phyloP scores from a whole-genome alignment of 2,113 vertebrate genomes.

The Bos indicus region DNA sequence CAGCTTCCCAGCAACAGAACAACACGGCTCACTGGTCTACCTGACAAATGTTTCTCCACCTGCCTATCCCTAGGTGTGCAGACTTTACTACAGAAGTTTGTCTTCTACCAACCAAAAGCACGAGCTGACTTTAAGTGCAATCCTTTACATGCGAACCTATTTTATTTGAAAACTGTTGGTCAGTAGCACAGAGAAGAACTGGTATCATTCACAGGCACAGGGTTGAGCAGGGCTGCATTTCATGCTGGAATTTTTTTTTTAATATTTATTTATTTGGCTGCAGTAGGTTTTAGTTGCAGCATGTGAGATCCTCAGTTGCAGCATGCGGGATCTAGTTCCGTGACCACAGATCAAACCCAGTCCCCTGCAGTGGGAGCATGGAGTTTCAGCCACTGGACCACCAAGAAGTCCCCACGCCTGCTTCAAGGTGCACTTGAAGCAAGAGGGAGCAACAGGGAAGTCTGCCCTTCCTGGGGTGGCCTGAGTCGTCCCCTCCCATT shows the following conservation, averaged over 20 bases:
- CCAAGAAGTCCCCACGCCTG: rapidly evolving
- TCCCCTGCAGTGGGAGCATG: not conserved
- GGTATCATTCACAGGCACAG: not conserved
- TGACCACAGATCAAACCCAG: not conserved
- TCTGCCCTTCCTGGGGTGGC: not conserved
- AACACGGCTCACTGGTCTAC: not conserved
- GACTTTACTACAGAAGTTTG: not conserved
- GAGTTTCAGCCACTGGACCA: not conserved
- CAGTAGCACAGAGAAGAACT: not conserved
- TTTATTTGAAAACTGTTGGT: not conserved
- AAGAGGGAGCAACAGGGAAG: not conserved
- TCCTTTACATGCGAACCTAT: not conserved
- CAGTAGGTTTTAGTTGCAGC: not conserved
- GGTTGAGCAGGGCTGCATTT: not conserved
- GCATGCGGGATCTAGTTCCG: not conserved
- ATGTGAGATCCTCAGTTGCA: not conserved
- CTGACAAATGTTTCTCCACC: constrained; percentile 4
- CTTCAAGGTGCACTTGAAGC: not conserved
- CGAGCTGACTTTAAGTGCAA: not conserved
- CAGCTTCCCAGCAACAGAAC: not conserved
- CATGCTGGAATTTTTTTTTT: not conserved
- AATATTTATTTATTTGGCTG: not conserved
- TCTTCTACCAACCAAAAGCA: not conserved
- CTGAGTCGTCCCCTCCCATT: not conserved
- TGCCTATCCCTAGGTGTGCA: not conserved